phyloP scores from a whole-genome alignment of 2,797 vertebrate genomes.

The Hephaestus fuliginosus region DNA sequence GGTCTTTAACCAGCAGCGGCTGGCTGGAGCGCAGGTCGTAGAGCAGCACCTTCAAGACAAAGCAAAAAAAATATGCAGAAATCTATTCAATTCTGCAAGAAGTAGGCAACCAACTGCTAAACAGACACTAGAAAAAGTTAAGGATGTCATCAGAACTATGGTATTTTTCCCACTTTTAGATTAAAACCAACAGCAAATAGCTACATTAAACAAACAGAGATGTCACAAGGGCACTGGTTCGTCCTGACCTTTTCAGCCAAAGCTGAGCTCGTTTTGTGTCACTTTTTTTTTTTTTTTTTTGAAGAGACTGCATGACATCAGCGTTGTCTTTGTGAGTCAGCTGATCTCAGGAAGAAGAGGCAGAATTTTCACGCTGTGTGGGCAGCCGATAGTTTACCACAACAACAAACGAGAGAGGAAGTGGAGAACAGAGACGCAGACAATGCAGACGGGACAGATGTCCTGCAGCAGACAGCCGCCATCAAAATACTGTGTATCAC shows the following conservation, averaged over 20 bases:
- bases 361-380: not conserved
- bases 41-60: conserved; percentile 87
- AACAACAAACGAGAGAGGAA: conserved; percentile 8
- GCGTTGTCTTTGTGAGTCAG: not conserved
- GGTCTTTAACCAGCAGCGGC: conserved; percentile 95
- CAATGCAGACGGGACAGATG: not conserved
- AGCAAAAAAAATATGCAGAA: not conserved
- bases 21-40: conserved; percentile 96
- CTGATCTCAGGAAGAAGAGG: conserved; percentile 17
- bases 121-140: not conserved
- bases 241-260: not conserved
- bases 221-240: not conserved
- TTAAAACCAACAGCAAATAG: not conserved
- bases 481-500: not conserved
- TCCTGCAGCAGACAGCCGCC: not conserved
- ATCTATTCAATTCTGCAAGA: not conserved
- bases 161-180: not conserved
- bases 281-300: not conserved
- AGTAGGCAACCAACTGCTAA: not conserved
- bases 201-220: not conserved
- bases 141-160: not conserved
- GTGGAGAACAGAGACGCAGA: not conserved
- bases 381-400: conserved; percentile 22
- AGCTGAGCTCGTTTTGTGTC: not conserved
- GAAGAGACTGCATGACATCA: not conserved